phyloP scores from a whole-genome alignment of 1,140 invertebrate species.

The Uloborus diversus region DNA sequence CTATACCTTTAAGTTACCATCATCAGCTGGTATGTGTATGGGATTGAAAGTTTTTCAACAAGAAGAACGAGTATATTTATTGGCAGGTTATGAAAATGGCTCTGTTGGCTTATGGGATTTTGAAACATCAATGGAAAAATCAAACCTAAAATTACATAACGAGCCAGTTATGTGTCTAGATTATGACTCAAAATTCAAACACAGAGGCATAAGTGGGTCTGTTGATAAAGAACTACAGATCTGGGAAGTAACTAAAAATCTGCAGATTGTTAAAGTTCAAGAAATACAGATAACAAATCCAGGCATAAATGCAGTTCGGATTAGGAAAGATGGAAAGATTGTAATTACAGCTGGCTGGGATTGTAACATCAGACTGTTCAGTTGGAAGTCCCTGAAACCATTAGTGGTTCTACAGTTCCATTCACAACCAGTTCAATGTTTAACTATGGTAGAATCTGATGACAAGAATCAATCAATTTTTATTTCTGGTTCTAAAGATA shows the following conservation, averaged over 20 bases:
- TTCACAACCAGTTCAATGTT: constrained; percentile 45
- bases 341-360: constrained; percentile 81
- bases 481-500: constrained; percentile 52
- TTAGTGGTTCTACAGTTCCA: constrained; percentile 75
- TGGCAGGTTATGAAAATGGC: constrained; percentile 56
- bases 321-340: constrained; percentile 77
- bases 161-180: constrained; percentile 38
- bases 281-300: constrained; percentile 68
- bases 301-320: constrained; percentile 76
- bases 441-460: constrained; percentile 10
- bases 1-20: neutral
- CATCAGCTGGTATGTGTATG: constrained; percentile 45
- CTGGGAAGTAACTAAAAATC: constrained; percentile 23
- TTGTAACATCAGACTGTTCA: constrained; percentile 77
- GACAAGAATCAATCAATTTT: constrained; percentile 36
- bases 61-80: neutral
- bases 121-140: neutral
- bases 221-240: constrained; percentile 18
- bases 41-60: constrained; percentile 26
- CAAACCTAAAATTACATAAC: neutral
- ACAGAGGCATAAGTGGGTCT: constrained; percentile 42
- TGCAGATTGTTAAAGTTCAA: constrained; percentile 1
- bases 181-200: constrained; percentile 7
- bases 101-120: constrained; percentile 32
- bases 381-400: constrained; percentile 78